A percentile compares a stretch with the other conserved stretches of the same genome.
phyloP scores from a whole-genome alignment of 2,888 invertebrate species.

The Himalopsyche kuldschensis region DNA sequence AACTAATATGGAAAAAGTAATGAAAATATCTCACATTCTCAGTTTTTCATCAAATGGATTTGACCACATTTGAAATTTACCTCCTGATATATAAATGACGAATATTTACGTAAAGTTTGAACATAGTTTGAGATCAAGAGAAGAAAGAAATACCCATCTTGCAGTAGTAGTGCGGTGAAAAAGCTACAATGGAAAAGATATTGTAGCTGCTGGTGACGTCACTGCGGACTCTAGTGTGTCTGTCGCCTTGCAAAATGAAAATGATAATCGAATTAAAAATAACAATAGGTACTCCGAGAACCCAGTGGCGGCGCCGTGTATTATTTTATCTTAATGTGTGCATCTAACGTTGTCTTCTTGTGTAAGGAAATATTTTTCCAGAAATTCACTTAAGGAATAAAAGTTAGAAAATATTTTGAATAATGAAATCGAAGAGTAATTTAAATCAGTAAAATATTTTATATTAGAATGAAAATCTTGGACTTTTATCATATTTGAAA shows the following conservation, averaged over 20 bases:
- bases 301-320: not conserved
- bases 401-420: not conserved
- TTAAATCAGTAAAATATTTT: too few species aligned
- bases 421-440: too few species aligned
- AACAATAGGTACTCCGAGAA: not conserved
- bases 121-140: not conserved
- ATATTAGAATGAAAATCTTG: too few species aligned
- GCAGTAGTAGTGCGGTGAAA: not conserved
- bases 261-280: not conserved
- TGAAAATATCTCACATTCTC: too few species aligned
- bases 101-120: not conserved
- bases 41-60: too few species aligned
- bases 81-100: not conserved
- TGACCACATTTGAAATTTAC: not conserved
- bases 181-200: not conserved
- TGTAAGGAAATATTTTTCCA: not conserved
- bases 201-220: not conserved
- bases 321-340: not conserved
- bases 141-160: not conserved
- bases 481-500: too few species aligned
- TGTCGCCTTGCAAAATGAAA: not conserved
- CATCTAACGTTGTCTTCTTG: not conserved
- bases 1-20: too few species aligned
- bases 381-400: not conserved
- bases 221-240: not conserved